phyloP scores from a whole-genome alignment of 2,888 invertebrate genomes.

The Brachyptera risi region DNA sequence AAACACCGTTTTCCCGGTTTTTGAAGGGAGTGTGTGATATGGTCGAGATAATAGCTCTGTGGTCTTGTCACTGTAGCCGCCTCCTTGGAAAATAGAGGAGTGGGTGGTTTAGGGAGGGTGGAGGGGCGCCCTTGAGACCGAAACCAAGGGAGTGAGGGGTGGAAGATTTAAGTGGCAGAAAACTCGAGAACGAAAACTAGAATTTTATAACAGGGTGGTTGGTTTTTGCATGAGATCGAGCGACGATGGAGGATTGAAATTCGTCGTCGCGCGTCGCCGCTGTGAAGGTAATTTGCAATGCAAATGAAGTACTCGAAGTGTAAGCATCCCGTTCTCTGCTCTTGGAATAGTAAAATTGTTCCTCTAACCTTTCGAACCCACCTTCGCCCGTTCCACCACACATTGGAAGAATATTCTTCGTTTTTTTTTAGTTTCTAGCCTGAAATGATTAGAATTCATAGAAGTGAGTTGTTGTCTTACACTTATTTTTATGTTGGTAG shows the following conservation, averaged over 20 bases:
- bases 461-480: too few relatives aligned
- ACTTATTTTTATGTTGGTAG: too few relatives aligned
- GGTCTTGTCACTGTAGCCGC: neutral
- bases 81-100: too few relatives aligned
- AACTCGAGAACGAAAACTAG: constrained; percentile 23
- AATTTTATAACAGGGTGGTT: constrained; percentile 22
- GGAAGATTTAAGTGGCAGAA: constrained; percentile 27
- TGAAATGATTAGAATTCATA: constrained; percentile 21
- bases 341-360: constrained; percentile 19
- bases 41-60: neutral
- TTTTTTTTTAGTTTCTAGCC: constrained; percentile 9
- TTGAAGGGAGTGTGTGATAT: neutral
- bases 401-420: constrained; percentile 10
- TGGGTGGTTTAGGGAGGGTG: too few relatives aligned
- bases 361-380: constrained; percentile 13
- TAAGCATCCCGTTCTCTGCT: constrained; percentile 17
- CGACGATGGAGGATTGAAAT: constrained; percentile 28
- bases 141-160: constrained; percentile 13
- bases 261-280: constrained; percentile 22
- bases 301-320: constrained; percentile 28
- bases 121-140: neutral
- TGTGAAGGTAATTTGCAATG: constrained; percentile 25
- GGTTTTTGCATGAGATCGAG: constrained; percentile 18
- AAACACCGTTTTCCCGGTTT: neutral
- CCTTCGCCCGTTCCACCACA: neutral